A percentile compares a stretch with the other conserved stretches of the same genome.
These are phyloP conservation scores for Drosophila nr. fundita DNA, from an alignment of 2,888 invertebrate genomes.

Conservation along the genomic window DNA sequence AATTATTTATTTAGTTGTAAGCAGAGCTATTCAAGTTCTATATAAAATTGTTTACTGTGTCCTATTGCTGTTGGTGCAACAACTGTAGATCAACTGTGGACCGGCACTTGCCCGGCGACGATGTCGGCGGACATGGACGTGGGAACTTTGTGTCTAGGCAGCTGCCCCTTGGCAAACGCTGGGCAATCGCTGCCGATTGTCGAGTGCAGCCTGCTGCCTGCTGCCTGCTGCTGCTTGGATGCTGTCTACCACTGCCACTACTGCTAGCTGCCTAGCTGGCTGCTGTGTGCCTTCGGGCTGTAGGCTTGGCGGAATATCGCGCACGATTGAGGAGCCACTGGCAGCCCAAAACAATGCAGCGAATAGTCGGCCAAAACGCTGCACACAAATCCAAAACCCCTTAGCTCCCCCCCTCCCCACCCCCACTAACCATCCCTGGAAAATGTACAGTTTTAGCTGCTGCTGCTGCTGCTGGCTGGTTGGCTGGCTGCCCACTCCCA, in stretches of 20 bases:
- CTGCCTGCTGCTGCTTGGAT: constrained; percentile 51
- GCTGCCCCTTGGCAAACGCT: constrained; percentile 65
- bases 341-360: constrained; percentile 66
- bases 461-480: constrained; percentile 34
- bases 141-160: constrained; percentile 74
- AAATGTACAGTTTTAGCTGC: constrained; percentile 64
- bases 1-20: background rate
- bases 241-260: constrained; percentile 12
- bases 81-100: constrained; percentile 54
- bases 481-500: constrained; percentile 66
- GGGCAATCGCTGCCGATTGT: constrained; percentile 68
- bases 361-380: constrained; percentile 37
- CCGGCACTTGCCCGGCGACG: constrained; percentile 53
- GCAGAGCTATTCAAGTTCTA: background rate
- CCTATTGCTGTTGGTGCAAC: constrained; percentile 37
- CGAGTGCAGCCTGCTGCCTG: constrained; percentile 50
- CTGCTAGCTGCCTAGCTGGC: constrained; percentile 11
- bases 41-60: constrained; percentile 14
- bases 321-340: constrained; percentile 75
- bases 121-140: constrained; percentile 61
- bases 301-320: constrained; percentile 78
- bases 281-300: constrained; percentile 61
- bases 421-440: background rate
- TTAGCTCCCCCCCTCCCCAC: background rate
- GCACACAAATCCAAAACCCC: constrained; percentile 2